Conservation (phyloP, 2,888 invertebrate species). For the Hermaeophaga mercurialis region DNA sequence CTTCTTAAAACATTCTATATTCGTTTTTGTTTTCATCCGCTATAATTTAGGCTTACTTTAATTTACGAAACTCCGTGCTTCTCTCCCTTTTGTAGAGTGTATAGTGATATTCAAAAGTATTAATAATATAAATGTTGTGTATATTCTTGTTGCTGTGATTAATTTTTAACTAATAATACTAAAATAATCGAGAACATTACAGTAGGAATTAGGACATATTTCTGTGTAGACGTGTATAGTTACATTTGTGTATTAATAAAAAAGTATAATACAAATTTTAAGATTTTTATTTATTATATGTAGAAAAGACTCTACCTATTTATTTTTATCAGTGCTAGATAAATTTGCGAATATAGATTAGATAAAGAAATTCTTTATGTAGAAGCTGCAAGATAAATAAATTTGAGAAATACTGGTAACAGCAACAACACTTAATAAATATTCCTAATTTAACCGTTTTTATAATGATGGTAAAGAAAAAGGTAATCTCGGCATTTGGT, state of each 20-base stretch:
- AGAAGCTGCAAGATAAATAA: too few relatives aligned
- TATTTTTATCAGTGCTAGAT: too few relatives aligned
- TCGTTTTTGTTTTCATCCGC: constrained; percentile 1
- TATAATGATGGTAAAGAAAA: too few relatives aligned
- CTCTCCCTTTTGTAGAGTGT: constrained; percentile 39
- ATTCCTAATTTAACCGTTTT: too few relatives aligned
- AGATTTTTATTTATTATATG: constrained; percentile 16
- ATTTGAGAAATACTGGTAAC: too few relatives aligned
- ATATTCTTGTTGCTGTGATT: constrained; percentile 60
- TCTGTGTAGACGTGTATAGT: constrained; percentile 57
- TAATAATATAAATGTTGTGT: constrained; percentile 51
- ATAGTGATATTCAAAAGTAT: constrained; percentile 47
- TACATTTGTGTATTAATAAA: constrained; percentile 54
- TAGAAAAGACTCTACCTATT: too few relatives aligned
- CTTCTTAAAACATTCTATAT: too few relatives aligned
- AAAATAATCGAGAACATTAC: constrained; percentile 45
- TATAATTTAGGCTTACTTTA: background rate
- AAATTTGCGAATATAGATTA: too few relatives aligned
- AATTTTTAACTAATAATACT: constrained; percentile 49
- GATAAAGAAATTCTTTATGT: too few relatives aligned
- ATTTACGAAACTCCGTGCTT: constrained; percentile 38
- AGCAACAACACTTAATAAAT: too few relatives aligned
- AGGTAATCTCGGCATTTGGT: too few relatives aligned
- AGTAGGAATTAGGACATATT: constrained; percentile 48
- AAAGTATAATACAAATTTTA: constrained; percentile 35